Evolutionary conservation across 2,113 vertebrate genomes (phyloP), one percentile per base, ranked within the genome.

Genomic region (Sminthopsis crassicaudata): DNA sequence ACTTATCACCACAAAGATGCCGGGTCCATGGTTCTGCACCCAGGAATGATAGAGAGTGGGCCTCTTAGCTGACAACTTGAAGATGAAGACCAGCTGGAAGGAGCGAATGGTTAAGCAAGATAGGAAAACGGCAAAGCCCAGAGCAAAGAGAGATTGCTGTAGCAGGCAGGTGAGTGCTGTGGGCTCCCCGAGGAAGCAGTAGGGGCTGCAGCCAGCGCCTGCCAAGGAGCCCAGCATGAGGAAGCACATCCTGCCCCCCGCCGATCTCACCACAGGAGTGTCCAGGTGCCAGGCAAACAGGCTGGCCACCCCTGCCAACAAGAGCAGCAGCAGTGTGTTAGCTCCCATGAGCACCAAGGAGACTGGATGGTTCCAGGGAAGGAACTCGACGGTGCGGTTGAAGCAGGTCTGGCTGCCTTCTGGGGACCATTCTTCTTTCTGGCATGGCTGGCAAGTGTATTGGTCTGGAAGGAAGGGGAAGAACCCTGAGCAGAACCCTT

Each of bases 81-180:
- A 99, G 97, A 99, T 98, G 60, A 98, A 98, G 94, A 99, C 95
- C 46, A 99, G 98, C 94, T 99, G 99, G 98, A 99, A 99, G 16
- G 99, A 99, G 52, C 98, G 99, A 0, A 99, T 98, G 0, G 98
- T 98, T 95, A 99, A 97, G 84, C 98, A 99, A 0, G 99, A 99
- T 0, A 99, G 97, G 97, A 99, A 99, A 53, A 98, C 6, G 0
- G 98, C 98, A 96, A 98, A 98, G 92, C 99, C 98, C 54, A 99
- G 52, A 6, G 92, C 0, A 54, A 99, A 99, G 26, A 99, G 95
- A 0, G 98, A 94, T 16, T 97, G 94, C 67, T 98, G 97, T 54
- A 99, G 90, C 57, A 99, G 53, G 96, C 99, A 99, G 0, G 24
- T 23, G 0, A 12, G 14, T 84, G 2, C 0, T 0, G 96, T 97